Evolutionary conservation across 2,797 vertebrate species (phyloP).

Genomic region (Lindbergichthys nudifrons): DNA sequence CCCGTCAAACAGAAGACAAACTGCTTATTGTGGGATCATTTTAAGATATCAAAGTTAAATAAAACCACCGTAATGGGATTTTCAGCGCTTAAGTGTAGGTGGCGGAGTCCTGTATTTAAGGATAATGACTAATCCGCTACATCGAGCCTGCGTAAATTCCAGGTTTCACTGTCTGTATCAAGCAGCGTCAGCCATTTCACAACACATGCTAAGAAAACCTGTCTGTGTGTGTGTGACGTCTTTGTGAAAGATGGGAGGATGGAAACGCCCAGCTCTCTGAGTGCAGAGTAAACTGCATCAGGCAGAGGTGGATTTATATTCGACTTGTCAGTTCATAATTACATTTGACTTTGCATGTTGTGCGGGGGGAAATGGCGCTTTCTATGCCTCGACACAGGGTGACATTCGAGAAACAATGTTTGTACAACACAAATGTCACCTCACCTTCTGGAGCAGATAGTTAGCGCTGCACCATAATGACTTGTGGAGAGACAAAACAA

Average conservation of each 20-base stretch:
- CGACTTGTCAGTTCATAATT: constrained; percentile 46
- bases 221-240: constrained; percentile 29
- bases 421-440: constrained; percentile 56
- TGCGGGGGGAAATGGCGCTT: constrained; percentile 16
- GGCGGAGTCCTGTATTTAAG: constrained; percentile 80
- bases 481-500: constrained; percentile 56
- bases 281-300: constrained; percentile 16
- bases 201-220: constrained; percentile 44
- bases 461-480: constrained; percentile 65
- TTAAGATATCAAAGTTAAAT: constrained; percentile 76
- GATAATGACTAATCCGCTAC: constrained; percentile 81
- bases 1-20: constrained; percentile 47
- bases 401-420: constrained; percentile 66
- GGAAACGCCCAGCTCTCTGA: constrained; percentile 26
- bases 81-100: constrained; percentile 72
- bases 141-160: constrained; percentile 72
- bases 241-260: constrained; percentile 29
- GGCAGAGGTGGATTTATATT: constrained; percentile 48
- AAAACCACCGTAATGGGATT: constrained; percentile 74
- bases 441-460: constrained; percentile 47
- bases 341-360: constrained; percentile 33
- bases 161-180: constrained; percentile 70
- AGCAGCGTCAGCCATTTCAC: constrained; percentile 67
- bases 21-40: constrained; percentile 70
- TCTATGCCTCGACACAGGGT: constrained; percentile 47